Percentiles rank a stretch among this genome's conserved stretches.
These are phyloP conservation scores for Dicrurus megarhynchus DNA, from an alignment of 2,113 vertebrate species.

Conservation along the genomic window DNA sequence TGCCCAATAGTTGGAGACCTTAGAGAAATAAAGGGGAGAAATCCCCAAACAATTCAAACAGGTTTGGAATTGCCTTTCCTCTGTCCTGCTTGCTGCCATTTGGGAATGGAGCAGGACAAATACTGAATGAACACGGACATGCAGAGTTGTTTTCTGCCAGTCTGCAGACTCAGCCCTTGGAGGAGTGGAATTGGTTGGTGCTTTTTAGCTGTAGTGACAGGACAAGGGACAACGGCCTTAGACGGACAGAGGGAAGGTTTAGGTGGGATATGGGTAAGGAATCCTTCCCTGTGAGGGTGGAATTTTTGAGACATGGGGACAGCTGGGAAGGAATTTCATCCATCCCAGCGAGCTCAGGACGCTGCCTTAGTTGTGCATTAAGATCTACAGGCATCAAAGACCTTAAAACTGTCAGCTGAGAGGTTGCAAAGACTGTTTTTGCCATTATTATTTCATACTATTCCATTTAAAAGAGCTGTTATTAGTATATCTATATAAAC, in stretches of 20 bases:
- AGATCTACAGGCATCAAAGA: neutral
- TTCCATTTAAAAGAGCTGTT: neutral
- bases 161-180: neutral
- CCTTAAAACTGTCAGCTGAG: neutral
- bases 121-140: neutral
- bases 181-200: neutral
- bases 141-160: neutral
- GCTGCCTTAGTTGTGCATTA: neutral
- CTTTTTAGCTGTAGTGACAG: neutral
- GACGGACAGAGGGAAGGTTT: neutral
- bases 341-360: neutral
- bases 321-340: neutral
- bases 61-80: neutral
- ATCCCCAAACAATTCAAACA: fast-evolving
- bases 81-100: neutral
- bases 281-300: neutral
- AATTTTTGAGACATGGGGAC: neutral
- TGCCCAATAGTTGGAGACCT: neutral
- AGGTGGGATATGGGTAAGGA: neutral
- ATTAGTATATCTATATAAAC: neutral
- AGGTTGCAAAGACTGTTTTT: neutral
- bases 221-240: neutral
- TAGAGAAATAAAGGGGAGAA: neutral
- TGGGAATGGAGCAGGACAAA: neutral
- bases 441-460: neutral